Conservation (phyloP, 1,140 invertebrate species). For the Ericerus pela region DNA sequence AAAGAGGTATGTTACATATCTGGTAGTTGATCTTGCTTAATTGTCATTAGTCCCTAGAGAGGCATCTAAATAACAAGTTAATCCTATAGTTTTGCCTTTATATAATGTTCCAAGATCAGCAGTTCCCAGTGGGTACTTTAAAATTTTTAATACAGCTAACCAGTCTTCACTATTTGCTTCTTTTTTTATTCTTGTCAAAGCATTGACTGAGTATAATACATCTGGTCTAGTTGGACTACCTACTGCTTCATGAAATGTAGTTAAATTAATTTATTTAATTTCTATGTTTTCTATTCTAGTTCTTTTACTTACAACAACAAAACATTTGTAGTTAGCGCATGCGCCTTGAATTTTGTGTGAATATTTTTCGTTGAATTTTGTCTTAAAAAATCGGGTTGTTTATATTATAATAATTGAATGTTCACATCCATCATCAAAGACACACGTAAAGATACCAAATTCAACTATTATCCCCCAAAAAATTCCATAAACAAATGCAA, state of each 20-base stretch:
- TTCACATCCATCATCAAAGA: too few species aligned
- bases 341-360: too few species aligned
- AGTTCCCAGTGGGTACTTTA: slow-evolving; percentile 32
- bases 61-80: slow-evolving; percentile 19
- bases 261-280: slow-evolving; percentile 4
- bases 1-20: slow-evolving; percentile 21
- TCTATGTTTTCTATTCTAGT: too few species aligned
- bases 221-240: slow-evolving; percentile 32
- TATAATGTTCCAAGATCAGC: slow-evolving; percentile 16
- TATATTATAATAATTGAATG: too few species aligned
- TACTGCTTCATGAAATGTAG: slow-evolving; percentile 29
- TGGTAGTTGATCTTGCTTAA: slow-evolving; percentile 20
- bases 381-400: too few species aligned
- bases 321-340: too few species aligned
- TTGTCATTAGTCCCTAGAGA: slow-evolving; percentile 1
- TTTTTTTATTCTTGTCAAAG: slow-evolving; percentile 23
- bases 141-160: slow-evolving; percentile 28
- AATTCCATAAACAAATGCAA: too few species aligned
- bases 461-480: too few species aligned
- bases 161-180: slow-evolving; percentile 26
- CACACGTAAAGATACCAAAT: too few species aligned
- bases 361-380: too few species aligned
- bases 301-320: too few species aligned
- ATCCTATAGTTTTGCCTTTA: background rate
- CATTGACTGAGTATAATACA: slow-evolving; percentile 30